Evolutionary conservation across 2,888 invertebrate species (phyloP).

Genomic region (Aromia moschata): DNA sequence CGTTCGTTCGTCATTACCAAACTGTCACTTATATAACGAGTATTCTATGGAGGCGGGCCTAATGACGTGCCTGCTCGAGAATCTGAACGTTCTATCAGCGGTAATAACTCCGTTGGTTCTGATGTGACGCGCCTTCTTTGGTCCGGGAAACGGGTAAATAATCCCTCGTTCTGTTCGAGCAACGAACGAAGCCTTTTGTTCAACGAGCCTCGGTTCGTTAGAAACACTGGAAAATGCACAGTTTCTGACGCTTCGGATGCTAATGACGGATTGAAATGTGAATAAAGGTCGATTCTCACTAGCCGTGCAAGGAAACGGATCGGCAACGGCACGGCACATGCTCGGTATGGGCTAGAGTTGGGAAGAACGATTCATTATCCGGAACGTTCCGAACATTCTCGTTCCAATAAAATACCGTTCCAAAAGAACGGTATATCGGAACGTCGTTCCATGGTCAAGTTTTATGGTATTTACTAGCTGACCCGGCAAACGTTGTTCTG

Average conservation of each 20-base stretch:
- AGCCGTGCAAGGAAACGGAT: no score
- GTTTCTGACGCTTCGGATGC: background rate
- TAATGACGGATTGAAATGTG: background rate
- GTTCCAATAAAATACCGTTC: no score
- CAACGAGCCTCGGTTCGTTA: background rate
- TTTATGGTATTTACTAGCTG: no score
- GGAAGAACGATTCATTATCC: no score
- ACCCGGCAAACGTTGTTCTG: no score
- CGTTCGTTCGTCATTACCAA: slow-evolving; percentile 9
- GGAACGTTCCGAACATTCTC: no score
- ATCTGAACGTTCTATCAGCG: no score
- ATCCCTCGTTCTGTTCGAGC: background rate
- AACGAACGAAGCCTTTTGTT: background rate
- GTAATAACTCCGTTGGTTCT: background rate
- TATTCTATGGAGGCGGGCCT: background rate
- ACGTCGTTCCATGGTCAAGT: no score
- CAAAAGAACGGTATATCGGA: no score
- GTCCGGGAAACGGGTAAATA: background rate
- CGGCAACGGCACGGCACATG: no score
- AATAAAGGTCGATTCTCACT: no score
- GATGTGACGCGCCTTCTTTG: background rate
- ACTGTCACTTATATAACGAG: slow-evolving; percentile 11
- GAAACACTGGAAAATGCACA: background rate
- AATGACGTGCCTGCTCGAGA: background rate
- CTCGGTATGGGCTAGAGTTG: no score